These are phyloP conservation scores for Siniperca scherzeri DNA, from an alignment of 2,797 vertebrate species.

Conservation along the genomic window DNA sequence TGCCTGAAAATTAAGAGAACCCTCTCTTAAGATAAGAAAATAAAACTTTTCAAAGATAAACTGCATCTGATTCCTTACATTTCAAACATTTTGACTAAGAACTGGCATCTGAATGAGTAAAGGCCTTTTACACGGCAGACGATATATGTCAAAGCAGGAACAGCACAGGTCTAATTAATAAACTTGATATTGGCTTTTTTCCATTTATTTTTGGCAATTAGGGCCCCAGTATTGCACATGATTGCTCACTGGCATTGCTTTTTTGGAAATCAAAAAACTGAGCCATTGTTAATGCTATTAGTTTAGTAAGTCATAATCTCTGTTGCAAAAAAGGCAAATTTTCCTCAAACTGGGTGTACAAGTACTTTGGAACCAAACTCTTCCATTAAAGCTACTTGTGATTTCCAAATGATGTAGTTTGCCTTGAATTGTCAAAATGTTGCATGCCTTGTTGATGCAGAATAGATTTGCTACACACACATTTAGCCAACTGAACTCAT, in stretches of 20 bases:
- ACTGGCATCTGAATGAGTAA: neutral
- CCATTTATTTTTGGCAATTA: neutral
- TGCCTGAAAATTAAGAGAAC: constrained; percentile 29
- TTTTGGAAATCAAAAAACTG: neutral
- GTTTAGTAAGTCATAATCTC: neutral
- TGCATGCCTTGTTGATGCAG: constrained; percentile 16
- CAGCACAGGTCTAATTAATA: neutral
- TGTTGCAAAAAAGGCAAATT: neutral
- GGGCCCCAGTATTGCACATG: neutral
- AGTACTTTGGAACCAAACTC: constrained; percentile 1
- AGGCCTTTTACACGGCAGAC: neutral
- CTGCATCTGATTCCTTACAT: neutral
- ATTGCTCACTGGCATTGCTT: neutral
- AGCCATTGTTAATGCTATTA: neutral
- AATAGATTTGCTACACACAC: constrained; percentile 12
- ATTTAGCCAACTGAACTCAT: neutral
- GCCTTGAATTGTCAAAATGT: neutral
- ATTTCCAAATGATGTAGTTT: constrained; percentile 2
- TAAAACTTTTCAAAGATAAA: neutral
- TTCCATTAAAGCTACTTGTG: neutral
- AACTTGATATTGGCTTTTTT: neutral
- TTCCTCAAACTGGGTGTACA: neutral
- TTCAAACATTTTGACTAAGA: neutral
- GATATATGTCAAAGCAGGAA: too few species aligned
- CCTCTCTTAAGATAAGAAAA: neutral